Evolutionary conservation across 2,888 invertebrate genomes (phyloP).

Genomic region (Trichogramma evanescens): DNA sequence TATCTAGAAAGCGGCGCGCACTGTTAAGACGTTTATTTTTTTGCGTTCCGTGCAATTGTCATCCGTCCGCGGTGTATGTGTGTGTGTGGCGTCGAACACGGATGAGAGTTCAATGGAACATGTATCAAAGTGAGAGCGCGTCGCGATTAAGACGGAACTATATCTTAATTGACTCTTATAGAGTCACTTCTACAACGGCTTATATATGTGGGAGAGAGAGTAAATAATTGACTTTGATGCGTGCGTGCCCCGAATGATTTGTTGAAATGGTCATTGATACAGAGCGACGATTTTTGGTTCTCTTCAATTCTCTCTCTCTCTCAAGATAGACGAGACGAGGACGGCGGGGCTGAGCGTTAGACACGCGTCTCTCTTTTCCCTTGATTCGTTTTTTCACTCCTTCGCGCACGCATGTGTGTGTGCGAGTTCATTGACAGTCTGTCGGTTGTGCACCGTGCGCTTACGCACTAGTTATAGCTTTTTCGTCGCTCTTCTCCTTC

Average conservation of each 20-base stretch:
- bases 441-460: neutral
- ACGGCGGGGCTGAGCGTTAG: too few species aligned
- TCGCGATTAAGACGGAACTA: neutral
- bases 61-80: neutral
- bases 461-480: constrained; percentile 13
- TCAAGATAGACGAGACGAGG: neutral
- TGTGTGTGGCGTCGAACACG: neutral
- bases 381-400: too few species aligned
- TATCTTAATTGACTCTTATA: constrained; percentile 10
- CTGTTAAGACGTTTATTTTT: constrained; percentile 4
- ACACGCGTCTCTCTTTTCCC: too few species aligned
- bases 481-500: neutral
- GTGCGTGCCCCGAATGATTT: too few species aligned
- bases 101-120: constrained; percentile 14
- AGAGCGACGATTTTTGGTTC: too few species aligned
- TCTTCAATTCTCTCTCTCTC: neutral
- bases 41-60: constrained; percentile 5
- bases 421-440: constrained; percentile 23
- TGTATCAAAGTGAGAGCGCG: neutral
- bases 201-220: too few species aligned
- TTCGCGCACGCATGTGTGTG: neutral
- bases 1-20: constrained; percentile 2
- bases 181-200: neutral
- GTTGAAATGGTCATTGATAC: too few species aligned
- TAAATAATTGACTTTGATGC: too few species aligned